Evolutionary conservation across 1,140 invertebrate genomes (phyloP).

Genomic region (Tetramorium simillimum): DNA sequence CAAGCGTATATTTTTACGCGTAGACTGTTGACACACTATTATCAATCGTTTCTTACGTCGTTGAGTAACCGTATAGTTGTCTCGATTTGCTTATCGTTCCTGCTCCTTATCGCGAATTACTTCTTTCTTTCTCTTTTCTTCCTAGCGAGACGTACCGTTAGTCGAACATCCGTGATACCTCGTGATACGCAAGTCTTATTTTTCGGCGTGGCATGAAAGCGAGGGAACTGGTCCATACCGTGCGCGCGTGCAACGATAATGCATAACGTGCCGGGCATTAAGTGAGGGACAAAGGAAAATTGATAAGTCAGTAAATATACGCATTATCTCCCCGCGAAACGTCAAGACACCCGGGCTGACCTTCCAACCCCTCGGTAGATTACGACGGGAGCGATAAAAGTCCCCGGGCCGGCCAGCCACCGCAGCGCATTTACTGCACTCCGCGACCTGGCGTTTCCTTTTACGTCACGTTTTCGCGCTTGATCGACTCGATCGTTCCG

Average conservation of each 20-base stretch:
- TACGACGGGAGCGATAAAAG: conserved; percentile 18
- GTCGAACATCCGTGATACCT: conserved; percentile 14
- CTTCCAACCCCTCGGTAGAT: conserved; percentile 31
- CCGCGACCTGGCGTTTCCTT: conserved; percentile 44
- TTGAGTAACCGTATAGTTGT: background rate
- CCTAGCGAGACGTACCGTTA: background rate
- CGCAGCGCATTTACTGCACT: conserved; percentile 13
- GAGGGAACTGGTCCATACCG: background rate
- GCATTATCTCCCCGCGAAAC: conserved; percentile 5
- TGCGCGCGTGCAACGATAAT: background rate
- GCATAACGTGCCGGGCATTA: background rate
- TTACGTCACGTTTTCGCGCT: conserved; percentile 37
- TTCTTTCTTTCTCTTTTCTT: background rate
- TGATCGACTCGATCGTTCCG: conserved; percentile 26
- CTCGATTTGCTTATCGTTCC: background rate
- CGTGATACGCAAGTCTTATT: conserved; percentile 2
- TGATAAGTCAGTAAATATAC: conserved; percentile 27
- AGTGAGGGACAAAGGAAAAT: conserved; percentile 24
- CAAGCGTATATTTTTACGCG: background rate
- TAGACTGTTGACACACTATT: background rate
- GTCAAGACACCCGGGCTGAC: conserved; percentile 17
- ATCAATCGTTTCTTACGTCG: background rate
- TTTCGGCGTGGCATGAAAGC: background rate
- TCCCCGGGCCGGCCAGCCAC: background rate
- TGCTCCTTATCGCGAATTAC: background rate